These are phyloP conservation scores for Zaprionus lachaisei DNA, from an alignment of 1,140 invertebrate species.

Conservation along the genomic window DNA sequence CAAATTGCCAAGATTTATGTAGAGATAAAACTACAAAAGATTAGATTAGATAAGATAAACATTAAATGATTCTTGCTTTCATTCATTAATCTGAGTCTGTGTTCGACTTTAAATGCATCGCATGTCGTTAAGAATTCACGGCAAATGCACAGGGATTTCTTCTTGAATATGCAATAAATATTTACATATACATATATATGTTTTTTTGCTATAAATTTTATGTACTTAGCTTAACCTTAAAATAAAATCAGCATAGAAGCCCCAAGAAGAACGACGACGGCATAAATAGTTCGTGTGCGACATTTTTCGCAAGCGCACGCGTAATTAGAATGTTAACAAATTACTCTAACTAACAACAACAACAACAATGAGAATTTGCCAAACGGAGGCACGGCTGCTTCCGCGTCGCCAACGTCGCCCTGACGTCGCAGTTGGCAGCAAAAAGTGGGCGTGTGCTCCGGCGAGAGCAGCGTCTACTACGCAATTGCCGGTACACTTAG, in stretches of 20 bases:
- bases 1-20: not conserved
- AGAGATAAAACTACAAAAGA: not conserved
- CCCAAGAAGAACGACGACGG: not conserved
- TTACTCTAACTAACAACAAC: slow-evolving; percentile 3
- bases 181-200: not conserved
- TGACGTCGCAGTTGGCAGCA: slow-evolving; percentile 24
- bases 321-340: slow-evolving; percentile 53
- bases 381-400: slow-evolving; percentile 66
- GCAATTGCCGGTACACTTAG: slow-evolving; percentile 49
- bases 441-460: slow-evolving; percentile 50
- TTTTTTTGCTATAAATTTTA: not conserved
- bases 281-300: slow-evolving; percentile 2
- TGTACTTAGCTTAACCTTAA: not conserved
- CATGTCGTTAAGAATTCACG: not conserved
- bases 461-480: slow-evolving; percentile 40
- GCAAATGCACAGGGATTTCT: not conserved
- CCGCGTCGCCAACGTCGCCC: slow-evolving; percentile 61
- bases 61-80: not conserved
- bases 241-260: not conserved
- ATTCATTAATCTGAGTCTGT: not conserved
- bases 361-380: slow-evolving; percentile 14
- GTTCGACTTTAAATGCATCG: not conserved
- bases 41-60: not conserved
- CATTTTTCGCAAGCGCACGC: slow-evolving; percentile 38
- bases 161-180: not conserved